Evolutionary conservation across 2,888 invertebrate genomes (phyloP), one percentile per base, ranked within the genome.

Genomic region (Coelopa pilipes): DNA sequence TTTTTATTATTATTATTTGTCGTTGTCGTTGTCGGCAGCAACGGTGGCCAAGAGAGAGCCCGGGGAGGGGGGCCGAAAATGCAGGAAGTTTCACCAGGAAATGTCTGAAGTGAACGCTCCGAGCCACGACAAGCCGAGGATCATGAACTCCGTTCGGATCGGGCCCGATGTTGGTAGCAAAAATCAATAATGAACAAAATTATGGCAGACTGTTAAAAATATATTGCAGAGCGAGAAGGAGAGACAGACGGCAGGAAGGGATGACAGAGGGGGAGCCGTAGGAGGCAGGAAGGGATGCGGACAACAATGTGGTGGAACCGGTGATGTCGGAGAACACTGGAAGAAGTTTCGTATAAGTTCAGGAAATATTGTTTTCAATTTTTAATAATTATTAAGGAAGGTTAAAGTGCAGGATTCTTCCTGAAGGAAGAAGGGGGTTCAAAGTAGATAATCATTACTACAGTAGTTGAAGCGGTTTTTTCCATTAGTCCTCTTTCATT

Each of bases 141-240:
- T 82, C 82, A 82, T 82, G 81, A 82, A 82, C 82, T 81, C 57
- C 59, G 49, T 59, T 15, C 24, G 11, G 15, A 4, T 62, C 59
- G 34, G 34, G 66, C 46, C 34, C 74, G 74, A 67, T 55, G 65
- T 74, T 60, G 82, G 82, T 82, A 82, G 82, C 82, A 75, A 78
- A 81, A 82, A 82, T 82, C 82, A 82, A 82, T 82, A 80, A 80
- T 76, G 75, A 77, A 81, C 76, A 74, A 77, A 70, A 75, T 79
- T 80, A 78, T 77, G 76, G 72, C 75, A 62, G 57, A 71, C 71
- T 67, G 71, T 70, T 67, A n/a, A 65, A 68, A 34, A 63, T 63
- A 24, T 24, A 63, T n/a, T 62, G n/a, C 34, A 10, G n/a, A n/a
- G 34, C 1, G 24, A 34, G 34, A n/a, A 15, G 5, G 13, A n/a